Conservation (phyloP, 2,888 invertebrate genomes). For the Drosophila yooni region DNA sequence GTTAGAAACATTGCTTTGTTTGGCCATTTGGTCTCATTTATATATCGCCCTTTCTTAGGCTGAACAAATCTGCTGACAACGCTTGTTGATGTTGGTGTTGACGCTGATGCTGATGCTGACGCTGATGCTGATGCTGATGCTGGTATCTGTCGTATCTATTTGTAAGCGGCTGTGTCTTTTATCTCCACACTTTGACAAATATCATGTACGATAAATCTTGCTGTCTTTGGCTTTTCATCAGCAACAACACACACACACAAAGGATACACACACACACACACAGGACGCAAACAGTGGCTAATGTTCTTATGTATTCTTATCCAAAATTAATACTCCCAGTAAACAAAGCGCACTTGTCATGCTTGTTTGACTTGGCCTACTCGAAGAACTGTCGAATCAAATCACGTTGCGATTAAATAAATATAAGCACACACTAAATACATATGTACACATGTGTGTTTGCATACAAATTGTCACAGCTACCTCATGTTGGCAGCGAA, state of each 20-base stretch:
- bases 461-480: background rate
- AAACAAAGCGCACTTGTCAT: slow-evolving; percentile 1
- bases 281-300: slow-evolving; percentile 12
- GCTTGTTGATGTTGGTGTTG: slow-evolving; percentile 20
- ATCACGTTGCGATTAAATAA: background rate
- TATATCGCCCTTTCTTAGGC: slow-evolving; percentile 52
- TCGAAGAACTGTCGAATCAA: background rate
- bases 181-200: slow-evolving; percentile 62
- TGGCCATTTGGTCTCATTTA: slow-evolving; percentile 57
- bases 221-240: slow-evolving; percentile 50
- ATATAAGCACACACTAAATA: background rate
- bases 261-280: slow-evolving; percentile 23
- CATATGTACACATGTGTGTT: background rate
- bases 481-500: background rate
- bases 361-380: slow-evolving; percentile 7
- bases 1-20: slow-evolving; percentile 57
- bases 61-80: slow-evolving; percentile 65
- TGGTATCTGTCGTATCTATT: slow-evolving; percentile 31
- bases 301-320: slow-evolving; percentile 13
- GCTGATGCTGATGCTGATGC: slow-evolving; percentile 2
- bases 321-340: background rate
- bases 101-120: background rate
- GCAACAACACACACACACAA: slow-evolving; percentile 11
- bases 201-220: slow-evolving; percentile 68
- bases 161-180: slow-evolving; percentile 46